Evolutionary conservation across 2,888 invertebrate genomes (phyloP), one percentile per base, ranked within the genome.

Genomic region (Cheilosia impressa): DNA sequence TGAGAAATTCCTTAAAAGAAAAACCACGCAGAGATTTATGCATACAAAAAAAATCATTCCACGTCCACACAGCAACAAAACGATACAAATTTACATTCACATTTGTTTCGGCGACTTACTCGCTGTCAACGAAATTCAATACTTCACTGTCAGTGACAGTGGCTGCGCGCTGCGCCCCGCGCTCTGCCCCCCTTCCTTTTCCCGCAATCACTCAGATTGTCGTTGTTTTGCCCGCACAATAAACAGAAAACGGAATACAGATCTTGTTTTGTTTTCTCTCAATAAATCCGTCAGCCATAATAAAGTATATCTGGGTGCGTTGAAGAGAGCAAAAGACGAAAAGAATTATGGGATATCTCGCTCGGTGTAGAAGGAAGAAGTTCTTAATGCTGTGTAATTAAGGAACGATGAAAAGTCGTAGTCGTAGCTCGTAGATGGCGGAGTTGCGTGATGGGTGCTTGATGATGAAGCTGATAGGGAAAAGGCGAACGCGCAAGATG

Each of bases 91-190:
- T 75, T 63, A 57, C 47, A 75, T 81, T 63, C 76, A 57, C 68
- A 71, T 82, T 69, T 58, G 65, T 63, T 60, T 77, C 45, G 45
- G 31, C 68, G 43, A 71, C 65, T 65, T 27, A 43, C 62, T 52
- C 17, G 17, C 58, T 82, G 71, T 77, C 82, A 82, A 82, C 66
- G 78, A 78, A 72, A 83, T 75, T 79, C 79, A 83, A 83, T 83
- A 73, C 79, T 79, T 83, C 68, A 73, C 55, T 72, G 77, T 65
- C 45, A 31, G 31, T 77, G 15, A 43, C 45, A n/a, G n/a, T 45
- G 45, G 60, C 10, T 47, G 24, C 47, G 47, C 34, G 60, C 10
- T 47, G 24, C 47, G 47, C 34, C 50, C 34, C 19, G 4, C 53
- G 27, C 52, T 43, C 27, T n/a, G 52, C 13, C 10, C 60, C 60